phyloP scores from a whole-genome alignment of 1,140 invertebrate genomes.

The Periplaneta americana region DNA sequence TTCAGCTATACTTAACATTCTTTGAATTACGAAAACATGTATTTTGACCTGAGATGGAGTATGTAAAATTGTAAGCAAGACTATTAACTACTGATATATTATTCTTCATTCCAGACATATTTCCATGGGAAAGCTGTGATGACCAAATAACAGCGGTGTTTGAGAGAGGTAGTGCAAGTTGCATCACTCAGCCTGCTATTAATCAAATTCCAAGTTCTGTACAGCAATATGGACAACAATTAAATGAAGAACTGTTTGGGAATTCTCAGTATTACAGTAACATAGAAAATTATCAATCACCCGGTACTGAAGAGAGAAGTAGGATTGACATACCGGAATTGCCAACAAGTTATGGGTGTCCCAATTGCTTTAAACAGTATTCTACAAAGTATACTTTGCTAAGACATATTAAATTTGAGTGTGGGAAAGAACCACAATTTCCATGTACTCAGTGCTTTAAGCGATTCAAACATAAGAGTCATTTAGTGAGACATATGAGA shows the following conservation, averaged over 20 bases:
- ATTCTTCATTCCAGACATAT: not conserved
- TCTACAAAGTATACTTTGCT: constrained; percentile 28
- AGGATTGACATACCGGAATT: not conserved
- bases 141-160: not conserved
- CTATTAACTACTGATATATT: not conserved
- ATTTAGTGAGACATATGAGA: constrained; percentile 17
- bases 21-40: no score
- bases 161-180: not conserved
- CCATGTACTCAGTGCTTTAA: constrained; percentile 28
- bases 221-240: not conserved
- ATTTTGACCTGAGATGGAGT: no score
- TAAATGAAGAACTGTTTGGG: not conserved
- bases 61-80: no score
- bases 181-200: not conserved
- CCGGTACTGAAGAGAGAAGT: not conserved
- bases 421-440: constrained; percentile 46
- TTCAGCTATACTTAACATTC: no score
- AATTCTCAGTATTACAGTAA: not conserved
- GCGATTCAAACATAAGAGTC: constrained; percentile 26
- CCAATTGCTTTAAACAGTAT: constrained; percentile 29
- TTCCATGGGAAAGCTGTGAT: not conserved
- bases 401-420: constrained; percentile 47
- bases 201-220: not conserved
- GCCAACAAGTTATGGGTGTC: constrained; percentile 20
- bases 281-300: not conserved